These are phyloP conservation scores for Acrossocheilus fasciatus DNA, from an alignment of 2,797 vertebrate species.

Conservation along the genomic window DNA sequence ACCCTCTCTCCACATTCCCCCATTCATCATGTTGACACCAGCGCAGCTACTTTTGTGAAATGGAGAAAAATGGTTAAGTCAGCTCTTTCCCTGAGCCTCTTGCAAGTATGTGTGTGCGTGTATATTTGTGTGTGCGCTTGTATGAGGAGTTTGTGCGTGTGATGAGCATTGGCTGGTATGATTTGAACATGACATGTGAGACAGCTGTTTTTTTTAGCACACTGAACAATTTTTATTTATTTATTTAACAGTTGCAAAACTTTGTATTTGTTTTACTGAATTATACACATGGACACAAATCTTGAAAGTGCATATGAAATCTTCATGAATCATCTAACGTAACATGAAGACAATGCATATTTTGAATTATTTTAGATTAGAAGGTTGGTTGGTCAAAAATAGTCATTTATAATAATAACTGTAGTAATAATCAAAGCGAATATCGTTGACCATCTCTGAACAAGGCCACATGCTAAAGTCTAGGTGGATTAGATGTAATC, in stretches of 20 bases:
- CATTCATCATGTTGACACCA: constrained; percentile 84
- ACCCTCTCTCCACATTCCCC: constrained; percentile 68
- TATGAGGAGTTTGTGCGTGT: constrained; percentile 53
- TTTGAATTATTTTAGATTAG: not conserved
- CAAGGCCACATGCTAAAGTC: not conserved
- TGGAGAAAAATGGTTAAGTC: constrained; percentile 83
- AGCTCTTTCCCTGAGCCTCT: constrained; percentile 75
- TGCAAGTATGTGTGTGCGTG: constrained; percentile 56
- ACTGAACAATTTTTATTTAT: not conserved
- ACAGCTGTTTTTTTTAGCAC: not conserved
- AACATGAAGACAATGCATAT: not conserved
- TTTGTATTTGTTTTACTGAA: not conserved
- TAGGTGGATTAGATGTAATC: not conserved
- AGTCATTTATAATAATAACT: not conserved
- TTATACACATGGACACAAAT: not conserved
- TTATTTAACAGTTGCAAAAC: constrained; percentile 13
- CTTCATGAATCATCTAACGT: not conserved
- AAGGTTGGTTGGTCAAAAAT: not conserved
- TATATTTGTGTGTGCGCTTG: constrained; percentile 52
- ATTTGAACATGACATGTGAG: constrained; percentile 32
- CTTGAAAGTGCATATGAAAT: not conserved
- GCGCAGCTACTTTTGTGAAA: constrained; percentile 81
- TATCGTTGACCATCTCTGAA: not conserved
- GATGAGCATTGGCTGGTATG: constrained; percentile 34
- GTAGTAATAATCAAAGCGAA: not conserved